Percentiles rank a stretch among this genome's conserved stretches.
Conservation (phyloP, 2,888 invertebrate genomes). For the Tiphia femorata region DNA sequence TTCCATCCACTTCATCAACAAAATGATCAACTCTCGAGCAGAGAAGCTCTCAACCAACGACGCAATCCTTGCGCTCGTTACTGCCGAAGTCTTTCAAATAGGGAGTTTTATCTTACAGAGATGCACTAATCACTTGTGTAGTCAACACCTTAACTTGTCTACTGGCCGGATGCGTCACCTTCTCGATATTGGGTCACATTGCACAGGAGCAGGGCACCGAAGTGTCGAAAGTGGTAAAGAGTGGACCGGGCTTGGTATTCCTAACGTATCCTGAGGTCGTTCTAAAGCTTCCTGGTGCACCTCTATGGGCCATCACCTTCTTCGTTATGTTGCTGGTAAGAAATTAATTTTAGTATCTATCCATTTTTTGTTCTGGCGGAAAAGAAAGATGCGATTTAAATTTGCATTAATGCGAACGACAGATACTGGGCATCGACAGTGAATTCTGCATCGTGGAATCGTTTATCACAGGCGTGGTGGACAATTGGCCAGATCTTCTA, state of each 20-base stretch:
- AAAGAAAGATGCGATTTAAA: not conserved
- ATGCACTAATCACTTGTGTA: slow-evolving; percentile 79
- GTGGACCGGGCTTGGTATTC: slow-evolving; percentile 82
- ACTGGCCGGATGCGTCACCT: slow-evolving; percentile 82
- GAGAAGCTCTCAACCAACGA: too few species aligned
- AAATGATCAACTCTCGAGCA: too few species aligned
- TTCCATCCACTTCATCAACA: too few species aligned
- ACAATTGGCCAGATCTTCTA: slow-evolving; percentile 73
- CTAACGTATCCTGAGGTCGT: slow-evolving; percentile 83
- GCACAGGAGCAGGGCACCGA: slow-evolving; percentile 71
- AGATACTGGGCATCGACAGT: slow-evolving; percentile 82
- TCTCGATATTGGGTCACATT: slow-evolving; percentile 81
- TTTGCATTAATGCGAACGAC: slow-evolving; percentile 25
- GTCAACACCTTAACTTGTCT: slow-evolving; percentile 81
- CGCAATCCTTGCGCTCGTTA: slow-evolving; percentile 9
- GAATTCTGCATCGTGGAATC: slow-evolving; percentile 80
- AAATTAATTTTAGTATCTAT: slow-evolving; percentile 13
- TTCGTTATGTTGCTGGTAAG: slow-evolving; percentile 80
- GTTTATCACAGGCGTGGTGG: slow-evolving; percentile 73
- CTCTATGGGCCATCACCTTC: slow-evolving; percentile 80
- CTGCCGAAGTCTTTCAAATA: slow-evolving; percentile 29
- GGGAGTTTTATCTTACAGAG: slow-evolving; percentile 68
- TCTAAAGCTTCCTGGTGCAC: slow-evolving; percentile 78
- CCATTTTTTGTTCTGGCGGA: not conserved
- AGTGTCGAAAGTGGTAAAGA: slow-evolving; percentile 72